These are phyloP conservation scores for Oriolus oriolus DNA, from an alignment of 2,113 vertebrate species.

Conservation along the genomic window DNA sequence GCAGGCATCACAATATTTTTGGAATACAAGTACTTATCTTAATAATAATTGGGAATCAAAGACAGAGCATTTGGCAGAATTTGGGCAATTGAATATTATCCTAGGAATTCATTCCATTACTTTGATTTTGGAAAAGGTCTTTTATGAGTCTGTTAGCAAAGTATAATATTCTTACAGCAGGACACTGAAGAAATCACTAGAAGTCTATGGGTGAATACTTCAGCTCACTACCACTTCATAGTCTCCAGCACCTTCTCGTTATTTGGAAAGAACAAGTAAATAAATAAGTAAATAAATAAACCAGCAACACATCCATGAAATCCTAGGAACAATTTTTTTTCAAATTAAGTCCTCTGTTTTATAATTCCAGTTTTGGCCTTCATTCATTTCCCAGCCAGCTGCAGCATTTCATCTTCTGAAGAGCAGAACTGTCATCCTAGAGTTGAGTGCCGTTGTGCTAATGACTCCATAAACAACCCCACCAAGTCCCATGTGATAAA, in stretches of 20 bases:
- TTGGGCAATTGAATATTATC: background rate
- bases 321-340: background rate
- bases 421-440: constrained; percentile 53
- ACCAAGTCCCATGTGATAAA: constrained; percentile 72
- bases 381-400: constrained; percentile 59
- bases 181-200: background rate
- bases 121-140: constrained; percentile 16
- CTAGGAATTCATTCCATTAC: background rate
- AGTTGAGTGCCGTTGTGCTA: constrained; percentile 54
- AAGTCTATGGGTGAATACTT: background rate
- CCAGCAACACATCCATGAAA: background rate
- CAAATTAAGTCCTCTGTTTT: constrained; percentile 18
- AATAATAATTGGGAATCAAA: background rate
- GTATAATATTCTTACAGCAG: background rate
- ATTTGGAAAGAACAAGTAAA: background rate
- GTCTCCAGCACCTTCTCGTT: background rate
- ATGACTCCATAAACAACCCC: constrained; percentile 60
- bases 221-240: background rate
- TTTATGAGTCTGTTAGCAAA: background rate
- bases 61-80: background rate
- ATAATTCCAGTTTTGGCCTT: background rate
- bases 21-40: background rate
- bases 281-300: background rate
- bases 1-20: background rate
- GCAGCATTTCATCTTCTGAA: constrained; percentile 58